Conservation (phyloP, 1,140 invertebrate genomes). For the Zeugodacus cucurbitae region DNA sequence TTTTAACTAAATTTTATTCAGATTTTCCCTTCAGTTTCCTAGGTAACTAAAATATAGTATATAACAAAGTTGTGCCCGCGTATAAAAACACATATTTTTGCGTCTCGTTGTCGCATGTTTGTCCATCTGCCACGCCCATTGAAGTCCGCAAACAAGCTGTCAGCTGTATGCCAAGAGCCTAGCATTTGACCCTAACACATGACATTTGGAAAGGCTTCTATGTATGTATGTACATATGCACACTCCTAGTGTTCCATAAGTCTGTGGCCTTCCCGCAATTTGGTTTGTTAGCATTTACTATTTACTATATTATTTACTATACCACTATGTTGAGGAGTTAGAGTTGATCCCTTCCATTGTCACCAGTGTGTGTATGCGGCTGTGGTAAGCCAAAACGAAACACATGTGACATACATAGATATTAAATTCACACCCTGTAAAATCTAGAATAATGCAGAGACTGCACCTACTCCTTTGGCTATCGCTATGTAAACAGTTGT, state of each 20-base stretch:
- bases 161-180: neutral
- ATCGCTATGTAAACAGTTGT: too few relatives aligned
- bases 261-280: neutral
- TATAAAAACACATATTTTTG: neutral
- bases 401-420: too few relatives aligned
- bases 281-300: neutral
- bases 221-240: neutral
- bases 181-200: neutral
- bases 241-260: too few relatives aligned
- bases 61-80: too few relatives aligned
- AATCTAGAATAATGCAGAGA: too few relatives aligned
- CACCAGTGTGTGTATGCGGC: neutral
- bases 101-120: neutral
- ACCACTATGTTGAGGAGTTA: neutral
- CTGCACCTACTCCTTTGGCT: too few relatives aligned
- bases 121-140: neutral
- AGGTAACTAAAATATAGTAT: too few relatives aligned
- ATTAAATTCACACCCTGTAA: too few relatives aligned
- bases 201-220: neutral
- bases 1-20: too few relatives aligned
- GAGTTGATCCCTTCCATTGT: rapidly evolving
- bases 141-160: neutral
- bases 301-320: too few relatives aligned
- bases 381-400: neutral
- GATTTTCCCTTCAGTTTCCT: too few relatives aligned